Base-by-base conservation (phyloP, 2,797 vertebrate genomes). In the Eptatretus atami region DNA sequence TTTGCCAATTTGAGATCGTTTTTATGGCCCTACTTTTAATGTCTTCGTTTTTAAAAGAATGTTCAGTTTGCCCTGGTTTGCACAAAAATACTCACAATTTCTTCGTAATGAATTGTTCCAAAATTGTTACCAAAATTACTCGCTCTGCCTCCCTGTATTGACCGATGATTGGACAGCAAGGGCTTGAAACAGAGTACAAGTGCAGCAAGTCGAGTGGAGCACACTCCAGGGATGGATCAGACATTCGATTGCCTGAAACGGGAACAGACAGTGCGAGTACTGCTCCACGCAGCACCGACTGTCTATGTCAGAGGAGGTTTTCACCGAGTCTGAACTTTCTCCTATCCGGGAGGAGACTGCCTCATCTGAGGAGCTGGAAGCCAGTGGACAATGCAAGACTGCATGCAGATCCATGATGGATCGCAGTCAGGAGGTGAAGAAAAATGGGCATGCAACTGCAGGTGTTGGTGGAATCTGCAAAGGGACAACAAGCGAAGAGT, bases 301-400 rank as follows among this genome's bases (percentile, higher is more conserved):
- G 67, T 94, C 87, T 63, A 70, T 94, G 67, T 96, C 87, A 6
- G 92, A 98, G 76, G 90, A 96, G 2, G 90, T 95, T 53, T 98
- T 98, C 73, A 90, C 82, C 2, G 90, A 93, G 72, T 79, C 87
- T 0, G 92, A 98, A 75, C 82, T 93, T 57, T 94, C 92, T 65
- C 86, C 85, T 54, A 83, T 86, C 66, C 76, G 79, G 1, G 87
- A 95, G 73, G 84, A 83, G 65, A 80, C 79, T 65, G 69, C 77
- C n/a, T 86, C 82, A 63, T 81, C 72, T 12, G 84, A 86, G 70
- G 82, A 87, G 61, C 77, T 80, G 65, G 79, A 83, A 65, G 81
- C 82, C 67, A 61, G 57, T 61, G 57, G 57, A n/a, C 25, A n/a
- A n/a, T 10, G 25, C 57, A 61, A 61, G 69, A 76, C 71, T 72